Conservation (phyloP, 2,113 vertebrate species). For the Candoia aspera region DNA sequence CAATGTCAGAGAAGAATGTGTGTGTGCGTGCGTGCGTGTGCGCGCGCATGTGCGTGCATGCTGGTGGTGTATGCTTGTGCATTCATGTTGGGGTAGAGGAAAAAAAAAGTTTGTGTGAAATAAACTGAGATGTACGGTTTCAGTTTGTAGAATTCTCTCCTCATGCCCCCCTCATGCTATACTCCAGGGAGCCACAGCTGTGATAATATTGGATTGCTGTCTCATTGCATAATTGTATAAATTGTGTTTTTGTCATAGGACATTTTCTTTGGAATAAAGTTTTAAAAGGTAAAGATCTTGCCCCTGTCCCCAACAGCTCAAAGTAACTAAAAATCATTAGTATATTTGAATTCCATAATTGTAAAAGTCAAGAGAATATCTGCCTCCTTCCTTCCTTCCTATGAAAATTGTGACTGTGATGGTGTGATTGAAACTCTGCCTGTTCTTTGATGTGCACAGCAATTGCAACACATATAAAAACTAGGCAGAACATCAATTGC, state of each 20-base stretch:
- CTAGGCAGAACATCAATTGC: neutral
- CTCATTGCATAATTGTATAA: neutral
- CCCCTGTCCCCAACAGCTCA: neutral
- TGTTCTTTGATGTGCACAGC: neutral
- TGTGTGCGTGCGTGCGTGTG: neutral
- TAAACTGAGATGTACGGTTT: slow-evolving; percentile 24
- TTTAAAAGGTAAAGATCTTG: neutral
- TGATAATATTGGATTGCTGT: neutral
- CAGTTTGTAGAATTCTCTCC: neutral
- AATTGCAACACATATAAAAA: neutral
- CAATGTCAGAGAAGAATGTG: slow-evolving; percentile 27
- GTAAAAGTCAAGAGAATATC: neutral
- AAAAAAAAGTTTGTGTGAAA: neutral
- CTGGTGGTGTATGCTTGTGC: neutral
- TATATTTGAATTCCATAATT: neutral
- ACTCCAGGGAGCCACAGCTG: neutral
- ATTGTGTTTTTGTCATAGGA: neutral
- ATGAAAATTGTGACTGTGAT: neutral
- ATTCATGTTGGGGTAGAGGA: neutral
- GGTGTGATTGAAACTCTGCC: neutral
- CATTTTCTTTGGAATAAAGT: neutral
- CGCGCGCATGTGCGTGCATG: neutral
- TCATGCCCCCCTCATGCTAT: neutral
- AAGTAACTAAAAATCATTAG: neutral
- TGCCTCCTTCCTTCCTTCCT: neutral